Evolutionary conservation across 2,113 vertebrate species (phyloP).

Genomic region (Platycercus adscitus): DNA sequence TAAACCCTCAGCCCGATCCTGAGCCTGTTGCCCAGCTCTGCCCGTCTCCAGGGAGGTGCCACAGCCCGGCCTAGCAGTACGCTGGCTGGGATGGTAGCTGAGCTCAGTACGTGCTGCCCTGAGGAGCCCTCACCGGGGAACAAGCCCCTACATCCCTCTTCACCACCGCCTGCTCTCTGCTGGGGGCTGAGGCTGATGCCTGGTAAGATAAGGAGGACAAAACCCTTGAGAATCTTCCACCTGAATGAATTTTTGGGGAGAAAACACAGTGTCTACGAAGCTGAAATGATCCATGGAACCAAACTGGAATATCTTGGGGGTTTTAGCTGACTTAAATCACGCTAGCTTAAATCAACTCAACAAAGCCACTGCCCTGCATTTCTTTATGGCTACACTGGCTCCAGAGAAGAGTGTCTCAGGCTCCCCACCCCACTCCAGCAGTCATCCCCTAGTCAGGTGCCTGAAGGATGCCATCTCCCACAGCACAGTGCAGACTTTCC

Average conservation of each 20-base stretch:
- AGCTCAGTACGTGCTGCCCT: accelerated
- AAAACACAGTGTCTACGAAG: neutral
- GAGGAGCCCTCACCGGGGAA: accelerated
- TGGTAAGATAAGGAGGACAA: neutral
- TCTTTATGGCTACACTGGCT: accelerated
- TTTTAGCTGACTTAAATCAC: neutral
- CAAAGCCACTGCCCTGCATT: neutral
- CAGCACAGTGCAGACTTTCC: accelerated
- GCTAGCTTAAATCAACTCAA: neutral
- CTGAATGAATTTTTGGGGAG: neutral
- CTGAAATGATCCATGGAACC: neutral
- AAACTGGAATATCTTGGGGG: accelerated
- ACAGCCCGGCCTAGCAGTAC: accelerated
- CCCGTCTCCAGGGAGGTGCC: too few species aligned
- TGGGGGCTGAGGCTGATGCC: accelerated
- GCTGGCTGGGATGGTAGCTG: accelerated
- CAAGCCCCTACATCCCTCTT: neutral
- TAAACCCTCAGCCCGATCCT: accelerated
- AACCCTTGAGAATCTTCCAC: neutral
- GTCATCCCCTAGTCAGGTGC: too few species aligned
- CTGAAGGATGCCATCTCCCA: neutral
- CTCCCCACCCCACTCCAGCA: accelerated
- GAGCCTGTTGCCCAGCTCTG: accelerated
- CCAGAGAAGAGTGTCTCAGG: neutral
- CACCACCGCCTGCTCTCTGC: neutral